Conservation (phyloP, 2,113 vertebrate genomes). For the Corythornis madagascariensis region DNA sequence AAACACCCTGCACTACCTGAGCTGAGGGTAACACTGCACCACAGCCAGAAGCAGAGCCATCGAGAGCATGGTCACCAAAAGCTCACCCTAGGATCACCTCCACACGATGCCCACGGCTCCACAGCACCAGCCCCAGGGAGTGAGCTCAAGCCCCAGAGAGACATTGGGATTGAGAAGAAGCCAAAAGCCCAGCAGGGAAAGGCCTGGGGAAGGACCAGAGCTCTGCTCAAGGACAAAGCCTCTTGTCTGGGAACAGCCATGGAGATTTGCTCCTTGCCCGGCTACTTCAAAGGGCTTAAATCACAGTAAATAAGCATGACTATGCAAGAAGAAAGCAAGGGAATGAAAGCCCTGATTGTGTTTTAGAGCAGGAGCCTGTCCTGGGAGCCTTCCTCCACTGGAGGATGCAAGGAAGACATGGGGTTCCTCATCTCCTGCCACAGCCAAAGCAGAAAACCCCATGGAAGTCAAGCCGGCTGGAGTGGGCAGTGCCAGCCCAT, state of each 20-base stretch:
- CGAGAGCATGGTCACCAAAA: background rate
- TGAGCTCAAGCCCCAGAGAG: background rate
- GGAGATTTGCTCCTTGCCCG: conserved; percentile 43
- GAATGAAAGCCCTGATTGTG: background rate
- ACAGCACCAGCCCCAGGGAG: background rate
- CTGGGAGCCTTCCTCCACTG: background rate
- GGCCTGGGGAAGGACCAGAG: background rate
- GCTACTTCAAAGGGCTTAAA: conserved; percentile 53
- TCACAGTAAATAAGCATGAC: conserved; percentile 42
- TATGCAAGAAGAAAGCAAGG: conserved; percentile 21
- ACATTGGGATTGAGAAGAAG: background rate
- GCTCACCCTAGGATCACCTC: background rate
- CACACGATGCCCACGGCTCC: rapidly evolving
- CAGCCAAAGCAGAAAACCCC: background rate
- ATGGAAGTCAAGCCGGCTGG: background rate
- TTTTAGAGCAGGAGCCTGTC: background rate
- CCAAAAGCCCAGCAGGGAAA: background rate
- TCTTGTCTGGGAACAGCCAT: conserved; percentile 1
- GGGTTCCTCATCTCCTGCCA: background rate
- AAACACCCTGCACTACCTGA: background rate
- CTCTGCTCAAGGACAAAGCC: background rate
- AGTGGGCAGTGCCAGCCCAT: background rate
- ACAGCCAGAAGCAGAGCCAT: background rate
- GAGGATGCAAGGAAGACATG: background rate
- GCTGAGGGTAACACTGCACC: background rate